A percentile compares a stretch with the other conserved stretches of the same genome.
phyloP scores from a whole-genome alignment of 2,888 invertebrate genomes.

The Micoletzkya japonica region DNA sequence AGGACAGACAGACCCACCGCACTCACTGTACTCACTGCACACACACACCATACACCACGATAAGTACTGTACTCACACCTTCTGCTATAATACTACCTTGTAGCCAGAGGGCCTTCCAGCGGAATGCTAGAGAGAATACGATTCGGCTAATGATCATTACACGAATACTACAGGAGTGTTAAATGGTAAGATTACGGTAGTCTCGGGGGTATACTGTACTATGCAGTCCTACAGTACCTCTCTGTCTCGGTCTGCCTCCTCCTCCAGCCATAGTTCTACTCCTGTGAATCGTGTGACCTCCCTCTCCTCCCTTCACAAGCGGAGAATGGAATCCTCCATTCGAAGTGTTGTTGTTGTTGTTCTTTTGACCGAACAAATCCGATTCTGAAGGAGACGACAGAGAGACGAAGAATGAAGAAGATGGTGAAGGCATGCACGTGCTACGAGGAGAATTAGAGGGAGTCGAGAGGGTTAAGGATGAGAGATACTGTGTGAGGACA shows the following conservation, averaged over 20 bases:
- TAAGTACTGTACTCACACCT: too few relatives aligned
- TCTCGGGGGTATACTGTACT: too few relatives aligned
- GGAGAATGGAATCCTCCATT: slow-evolving; percentile 10
- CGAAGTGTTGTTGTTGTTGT: neutral
- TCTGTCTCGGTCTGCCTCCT: neutral
- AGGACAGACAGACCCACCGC: too few relatives aligned
- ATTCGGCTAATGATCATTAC: too few relatives aligned
- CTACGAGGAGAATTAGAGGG: too few relatives aligned
- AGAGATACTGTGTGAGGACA: too few relatives aligned
- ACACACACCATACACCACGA: too few relatives aligned
- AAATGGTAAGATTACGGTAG: too few relatives aligned
- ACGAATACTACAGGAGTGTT: too few relatives aligned
- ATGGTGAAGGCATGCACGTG: neutral
- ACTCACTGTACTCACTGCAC: too few relatives aligned
- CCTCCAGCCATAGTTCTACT: neutral
- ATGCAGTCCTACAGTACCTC: neutral
- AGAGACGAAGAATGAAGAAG: neutral
- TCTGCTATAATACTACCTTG: too few relatives aligned
- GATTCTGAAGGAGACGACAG: slow-evolving; percentile 9
- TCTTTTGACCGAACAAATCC: slow-evolving; percentile 6
- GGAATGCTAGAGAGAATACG: slow-evolving; percentile 4
- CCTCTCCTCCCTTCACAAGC: slow-evolving; percentile 10
- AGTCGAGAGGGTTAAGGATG: too few relatives aligned
- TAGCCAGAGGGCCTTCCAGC: slow-evolving; percentile 11
- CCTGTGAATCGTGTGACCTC: neutral